A percentile compares a stretch with the other conserved stretches of the same genome.
These are phyloP conservation scores for Erethizon dorsatum DNA, from an alignment of 2,797 vertebrate species.

Conservation along the genomic window DNA sequence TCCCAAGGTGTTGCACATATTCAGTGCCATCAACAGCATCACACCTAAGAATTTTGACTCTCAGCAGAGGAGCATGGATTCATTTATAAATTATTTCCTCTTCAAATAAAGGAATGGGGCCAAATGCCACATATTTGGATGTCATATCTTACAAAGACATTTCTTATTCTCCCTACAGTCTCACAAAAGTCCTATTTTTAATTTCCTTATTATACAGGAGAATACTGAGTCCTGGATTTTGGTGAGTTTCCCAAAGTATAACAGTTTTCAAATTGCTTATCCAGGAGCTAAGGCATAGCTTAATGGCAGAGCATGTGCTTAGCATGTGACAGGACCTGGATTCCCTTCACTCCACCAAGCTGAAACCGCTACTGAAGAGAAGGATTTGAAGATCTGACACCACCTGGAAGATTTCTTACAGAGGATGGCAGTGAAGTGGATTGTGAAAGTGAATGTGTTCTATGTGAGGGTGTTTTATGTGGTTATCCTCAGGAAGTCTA, in stretches of 20 bases:
- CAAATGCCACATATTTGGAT: not conserved
- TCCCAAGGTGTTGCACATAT: not conserved
- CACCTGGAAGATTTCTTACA: fast-evolving
- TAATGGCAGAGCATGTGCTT: not conserved
- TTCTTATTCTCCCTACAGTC: not conserved
- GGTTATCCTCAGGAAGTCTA: not conserved
- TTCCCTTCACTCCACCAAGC: fast-evolving
- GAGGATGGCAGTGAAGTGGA: fast-evolving
- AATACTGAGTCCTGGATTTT: not conserved
- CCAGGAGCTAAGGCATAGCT: not conserved
- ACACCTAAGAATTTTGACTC: not conserved
- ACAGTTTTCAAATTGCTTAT: not conserved
- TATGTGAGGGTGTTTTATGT: fast-evolving
- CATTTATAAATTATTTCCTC: not conserved
- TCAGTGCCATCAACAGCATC: not conserved
- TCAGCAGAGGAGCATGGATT: fast-evolving
- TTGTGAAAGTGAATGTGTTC: not conserved
- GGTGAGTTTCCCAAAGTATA: not conserved
- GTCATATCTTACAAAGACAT: not conserved
- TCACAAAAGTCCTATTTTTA: not conserved
- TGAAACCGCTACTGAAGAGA: not conserved
- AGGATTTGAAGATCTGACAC: not conserved
- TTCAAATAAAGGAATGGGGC: not conserved
- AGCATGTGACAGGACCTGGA: no score
- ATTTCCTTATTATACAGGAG: not conserved